Percentiles rank a stretch among this genome's conserved stretches.
These are phyloP conservation scores for Astur gentilis DNA, from an alignment of 2,113 vertebrate genomes.

Conservation along the genomic window DNA sequence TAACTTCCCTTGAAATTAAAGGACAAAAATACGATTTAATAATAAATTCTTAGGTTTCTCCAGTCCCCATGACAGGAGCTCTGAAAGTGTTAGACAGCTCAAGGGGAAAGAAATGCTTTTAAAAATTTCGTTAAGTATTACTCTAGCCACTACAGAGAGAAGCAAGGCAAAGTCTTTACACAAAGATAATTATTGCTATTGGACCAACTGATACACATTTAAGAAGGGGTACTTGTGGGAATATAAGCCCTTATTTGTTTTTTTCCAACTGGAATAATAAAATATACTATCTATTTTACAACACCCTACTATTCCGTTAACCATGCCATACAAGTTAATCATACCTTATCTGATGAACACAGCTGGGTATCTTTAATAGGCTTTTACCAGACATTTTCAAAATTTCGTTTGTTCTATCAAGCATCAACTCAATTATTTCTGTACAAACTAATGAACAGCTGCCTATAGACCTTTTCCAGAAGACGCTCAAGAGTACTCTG, in stretches of 20 bases:
- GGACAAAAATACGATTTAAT: not conserved
- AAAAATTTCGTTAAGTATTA: not conserved
- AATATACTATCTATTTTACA: not conserved
- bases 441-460: not conserved
- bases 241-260: not conserved
- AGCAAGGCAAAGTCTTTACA: not conserved
- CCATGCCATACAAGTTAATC: not conserved
- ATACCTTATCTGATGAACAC: not conserved
- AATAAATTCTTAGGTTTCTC: not conserved
- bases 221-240: not conserved
- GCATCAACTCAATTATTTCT: not conserved
- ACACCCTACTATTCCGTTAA: not conserved
- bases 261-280: not conserved
- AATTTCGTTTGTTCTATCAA: not conserved
- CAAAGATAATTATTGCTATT: not conserved
- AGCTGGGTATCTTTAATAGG: not conserved
- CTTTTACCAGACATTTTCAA: not conserved
- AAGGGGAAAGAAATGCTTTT: not conserved
- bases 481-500: not conserved
- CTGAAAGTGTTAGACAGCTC: not conserved
- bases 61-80: not conserved
- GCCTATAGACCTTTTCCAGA: not conserved
- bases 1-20: not conserved
- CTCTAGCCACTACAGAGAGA: not conserved
- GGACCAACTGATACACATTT: not conserved